These are phyloP conservation scores for Echinops telfairi DNA, from an alignment of 2,113 vertebrate genomes.

Conservation along the genomic window DNA sequence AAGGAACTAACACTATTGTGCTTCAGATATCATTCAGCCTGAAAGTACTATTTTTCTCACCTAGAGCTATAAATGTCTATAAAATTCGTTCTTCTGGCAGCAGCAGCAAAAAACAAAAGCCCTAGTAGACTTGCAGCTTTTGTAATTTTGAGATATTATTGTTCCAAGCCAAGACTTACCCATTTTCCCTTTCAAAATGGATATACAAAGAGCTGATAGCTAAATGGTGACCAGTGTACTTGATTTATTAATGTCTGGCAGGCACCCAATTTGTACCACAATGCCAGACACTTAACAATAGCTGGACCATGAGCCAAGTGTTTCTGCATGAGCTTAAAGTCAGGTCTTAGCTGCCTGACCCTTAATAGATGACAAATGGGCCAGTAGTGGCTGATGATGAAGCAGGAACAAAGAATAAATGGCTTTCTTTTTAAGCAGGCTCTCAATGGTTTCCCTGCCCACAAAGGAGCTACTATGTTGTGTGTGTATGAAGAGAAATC, in stretches of 20 bases:
- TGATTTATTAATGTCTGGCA: conserved; percentile 55
- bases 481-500: background rate
- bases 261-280: background rate
- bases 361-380: background rate
- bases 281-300: conserved; percentile 13
- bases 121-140: background rate
- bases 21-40: conserved; percentile 56
- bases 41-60: conserved; percentile 57
- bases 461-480: background rate
- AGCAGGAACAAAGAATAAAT: background rate
- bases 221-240: conserved; percentile 3
- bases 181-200: conserved; percentile 20
- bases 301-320: background rate
- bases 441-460: background rate
- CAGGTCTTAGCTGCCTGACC: background rate
- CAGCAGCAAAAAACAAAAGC: background rate
- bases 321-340: conserved; percentile 16
- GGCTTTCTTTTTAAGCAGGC: background rate
- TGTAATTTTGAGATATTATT: background rate
- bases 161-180: background rate
- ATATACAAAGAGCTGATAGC: background rate
- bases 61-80: conserved; percentile 48
- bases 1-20: conserved; percentile 22
- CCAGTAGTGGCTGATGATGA: background rate
- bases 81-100: conserved; percentile 10